These are phyloP conservation scores for Todiramphus saurophagus DNA, from an alignment of 2,113 vertebrate species.

Conservation along the genomic window DNA sequence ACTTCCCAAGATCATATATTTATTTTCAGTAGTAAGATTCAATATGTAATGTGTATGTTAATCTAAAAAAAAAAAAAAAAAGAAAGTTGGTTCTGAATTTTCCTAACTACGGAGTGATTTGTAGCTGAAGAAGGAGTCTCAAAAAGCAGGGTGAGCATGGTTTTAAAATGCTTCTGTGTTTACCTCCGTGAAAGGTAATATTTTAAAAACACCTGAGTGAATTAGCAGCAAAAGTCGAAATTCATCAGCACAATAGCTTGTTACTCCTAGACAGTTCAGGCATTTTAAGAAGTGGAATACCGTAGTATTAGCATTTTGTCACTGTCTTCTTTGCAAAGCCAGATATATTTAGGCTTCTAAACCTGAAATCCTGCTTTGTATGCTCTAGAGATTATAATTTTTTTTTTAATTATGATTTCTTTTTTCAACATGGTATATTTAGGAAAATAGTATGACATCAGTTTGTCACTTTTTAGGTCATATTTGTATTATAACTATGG, in stretches of 20 bases:
- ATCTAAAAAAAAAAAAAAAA: background rate
- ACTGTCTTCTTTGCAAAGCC: constrained; percentile 19
- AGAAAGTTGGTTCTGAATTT: background rate
- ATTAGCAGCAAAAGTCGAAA: background rate
- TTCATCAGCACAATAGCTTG: background rate
- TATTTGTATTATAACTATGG: background rate
- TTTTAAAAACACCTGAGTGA: background rate
- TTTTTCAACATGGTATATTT: background rate
- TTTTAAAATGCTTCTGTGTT: background rate
- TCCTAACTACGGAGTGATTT: background rate
- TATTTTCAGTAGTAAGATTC: constrained; percentile 1
- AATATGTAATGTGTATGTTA: background rate
- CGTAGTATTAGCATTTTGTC: constrained; percentile 33
- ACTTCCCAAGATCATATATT: background rate
- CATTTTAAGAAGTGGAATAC: background rate
- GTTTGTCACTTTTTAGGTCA: constrained; percentile 1
- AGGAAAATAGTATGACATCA: background rate
- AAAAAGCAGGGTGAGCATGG: background rate
- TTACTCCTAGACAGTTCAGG: background rate
- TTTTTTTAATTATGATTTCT: background rate
- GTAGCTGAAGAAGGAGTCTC: background rate
- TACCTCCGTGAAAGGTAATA: background rate
- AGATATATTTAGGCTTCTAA: constrained; percentile 45
- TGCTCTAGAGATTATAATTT: background rate
- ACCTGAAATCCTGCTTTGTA: constrained; percentile 10